Evolutionary conservation across 2,113 vertebrate genomes (phyloP).

Genomic region (Mystacornis crossleyi): DNA sequence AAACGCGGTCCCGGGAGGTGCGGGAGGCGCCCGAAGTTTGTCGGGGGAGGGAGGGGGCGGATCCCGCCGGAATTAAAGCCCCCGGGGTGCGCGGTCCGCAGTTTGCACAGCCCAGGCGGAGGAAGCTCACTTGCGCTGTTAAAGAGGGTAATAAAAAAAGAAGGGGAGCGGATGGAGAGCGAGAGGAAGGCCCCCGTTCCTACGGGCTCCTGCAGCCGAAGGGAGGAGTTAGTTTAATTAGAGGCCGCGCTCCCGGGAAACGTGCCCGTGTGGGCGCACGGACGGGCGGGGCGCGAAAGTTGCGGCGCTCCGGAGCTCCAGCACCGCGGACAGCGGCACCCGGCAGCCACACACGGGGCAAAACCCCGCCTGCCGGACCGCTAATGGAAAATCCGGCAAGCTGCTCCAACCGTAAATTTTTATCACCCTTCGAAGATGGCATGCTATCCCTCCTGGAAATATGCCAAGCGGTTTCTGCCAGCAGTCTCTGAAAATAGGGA

Average conservation of each 20-base stretch:
- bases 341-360: accelerated
- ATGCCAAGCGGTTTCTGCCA: background rate
- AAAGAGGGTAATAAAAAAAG: too few relatives aligned
- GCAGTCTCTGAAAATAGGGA: background rate
- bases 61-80: background rate
- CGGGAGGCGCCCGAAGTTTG: background rate
- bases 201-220: background rate
- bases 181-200: background rate
- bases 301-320: background rate
- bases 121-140: background rate
- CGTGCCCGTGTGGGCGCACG: background rate
- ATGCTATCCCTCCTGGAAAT: background rate
- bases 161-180: background rate
- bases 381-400: background rate
- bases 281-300: background rate
- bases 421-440: background rate
- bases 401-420: accelerated
- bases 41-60: background rate
- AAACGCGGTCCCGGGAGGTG: background rate
- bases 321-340: conserved; percentile 40
- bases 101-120: background rate
- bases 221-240: conserved; percentile 1
- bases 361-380: accelerated
- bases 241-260: background rate
- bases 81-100: background rate